A percentile compares a stretch with the other conserved stretches of the same genome.
phyloP scores from a whole-genome alignment of 23 tunicate species.

The Oikopleura albicans region DNA sequence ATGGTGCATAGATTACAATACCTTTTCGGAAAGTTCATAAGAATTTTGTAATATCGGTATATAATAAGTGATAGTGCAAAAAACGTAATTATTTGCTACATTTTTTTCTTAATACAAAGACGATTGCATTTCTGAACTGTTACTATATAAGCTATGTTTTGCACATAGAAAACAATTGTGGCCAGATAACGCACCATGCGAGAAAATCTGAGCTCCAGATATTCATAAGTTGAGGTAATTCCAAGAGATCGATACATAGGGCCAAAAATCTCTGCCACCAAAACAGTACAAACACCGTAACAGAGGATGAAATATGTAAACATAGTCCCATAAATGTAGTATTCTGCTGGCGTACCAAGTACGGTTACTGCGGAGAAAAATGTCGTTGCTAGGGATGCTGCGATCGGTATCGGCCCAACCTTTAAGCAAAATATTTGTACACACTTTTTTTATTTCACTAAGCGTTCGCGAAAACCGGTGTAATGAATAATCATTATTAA shows the following conservation, averaged over 20 bases:
- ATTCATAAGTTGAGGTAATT: constrained; percentile 33
- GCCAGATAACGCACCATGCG: constrained; percentile 21
- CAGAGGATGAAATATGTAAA: constrained; percentile 21
- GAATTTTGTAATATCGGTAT: too few relatives aligned
- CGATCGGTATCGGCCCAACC: background rate
- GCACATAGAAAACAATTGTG: background rate
- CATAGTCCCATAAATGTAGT: constrained; percentile 39
- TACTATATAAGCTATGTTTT: constrained; percentile 17
- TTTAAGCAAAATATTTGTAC: too few relatives aligned
- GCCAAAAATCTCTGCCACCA: constrained; percentile 30
- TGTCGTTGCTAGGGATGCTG: background rate
- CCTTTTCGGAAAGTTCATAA: too few relatives aligned
- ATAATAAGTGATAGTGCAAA: too few relatives aligned
- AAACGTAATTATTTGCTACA: too few relatives aligned
- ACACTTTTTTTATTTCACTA: too few relatives aligned
- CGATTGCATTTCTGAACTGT: too few relatives aligned
- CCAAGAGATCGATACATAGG: constrained; percentile 24
- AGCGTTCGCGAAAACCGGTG: too few relatives aligned
- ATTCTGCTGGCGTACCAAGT: constrained; percentile 32
- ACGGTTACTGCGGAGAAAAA: constrained; percentile 19
- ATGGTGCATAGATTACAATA: constrained; percentile 24
- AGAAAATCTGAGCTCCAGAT: constrained; percentile 25
- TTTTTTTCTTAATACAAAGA: too few relatives aligned
- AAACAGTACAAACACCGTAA: constrained; percentile 18
- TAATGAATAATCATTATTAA: too few relatives aligned